These are phyloP conservation scores for Notarius lentiginosus DNA, from an alignment of 2,113 vertebrate genomes.

Conservation along the genomic window DNA sequence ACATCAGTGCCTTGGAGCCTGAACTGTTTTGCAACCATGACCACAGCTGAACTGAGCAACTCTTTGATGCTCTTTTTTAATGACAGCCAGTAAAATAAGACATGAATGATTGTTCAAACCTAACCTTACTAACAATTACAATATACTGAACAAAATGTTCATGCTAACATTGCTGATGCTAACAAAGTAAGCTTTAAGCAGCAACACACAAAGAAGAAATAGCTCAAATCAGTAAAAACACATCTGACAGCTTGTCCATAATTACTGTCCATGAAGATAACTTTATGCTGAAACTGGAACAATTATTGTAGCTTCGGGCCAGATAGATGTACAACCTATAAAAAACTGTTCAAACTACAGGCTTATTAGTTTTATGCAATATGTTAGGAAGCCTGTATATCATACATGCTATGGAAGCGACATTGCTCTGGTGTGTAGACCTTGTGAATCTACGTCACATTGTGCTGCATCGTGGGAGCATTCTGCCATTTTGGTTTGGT, in stretches of 20 bases:
- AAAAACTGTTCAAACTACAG: background rate
- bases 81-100: background rate
- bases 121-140: background rate
- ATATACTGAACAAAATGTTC: background rate
- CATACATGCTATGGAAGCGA: no score
- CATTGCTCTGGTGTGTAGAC: background rate
- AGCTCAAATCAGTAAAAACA: no score
- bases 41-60: background rate
- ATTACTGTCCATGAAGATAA: background rate
- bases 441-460: background rate
- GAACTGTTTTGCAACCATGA: background rate
- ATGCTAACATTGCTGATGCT: background rate
- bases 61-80: background rate
- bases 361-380: background rate
- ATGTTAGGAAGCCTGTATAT: background rate
- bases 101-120: background rate
- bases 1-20: background rate
- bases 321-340: background rate
- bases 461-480: background rate
- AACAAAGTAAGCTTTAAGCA: background rate
- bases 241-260: no score
- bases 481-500: background rate
- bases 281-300: background rate
- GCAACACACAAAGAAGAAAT: background rate
- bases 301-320: background rate